Percentiles rank a stretch among this genome's conserved stretches.
phyloP scores from a whole-genome alignment of 2,113 vertebrate species.

The Tupaia chinensis region DNA sequence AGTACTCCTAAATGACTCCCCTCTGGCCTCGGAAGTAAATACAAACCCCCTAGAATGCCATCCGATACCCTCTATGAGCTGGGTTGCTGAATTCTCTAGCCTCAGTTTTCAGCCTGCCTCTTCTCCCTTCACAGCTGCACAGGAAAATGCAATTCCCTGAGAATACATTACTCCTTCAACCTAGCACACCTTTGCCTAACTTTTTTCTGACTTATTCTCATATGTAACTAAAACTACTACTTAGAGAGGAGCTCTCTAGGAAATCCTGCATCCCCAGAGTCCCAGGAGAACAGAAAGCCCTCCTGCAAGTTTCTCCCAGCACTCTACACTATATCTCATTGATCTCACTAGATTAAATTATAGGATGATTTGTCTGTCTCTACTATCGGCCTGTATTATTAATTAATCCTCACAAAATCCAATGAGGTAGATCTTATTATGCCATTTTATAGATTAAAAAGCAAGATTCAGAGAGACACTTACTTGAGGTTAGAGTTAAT shows the following conservation, averaged over 20 bases:
- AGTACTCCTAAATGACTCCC: not conserved
- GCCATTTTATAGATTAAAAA: constrained; percentile 25
- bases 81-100: not conserved
- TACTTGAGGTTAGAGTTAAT: not conserved
- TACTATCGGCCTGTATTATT: not conserved
- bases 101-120: not conserved
- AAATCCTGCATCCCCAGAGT: not conserved
- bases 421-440: not conserved
- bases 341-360: not conserved
- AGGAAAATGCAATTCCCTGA: not conserved
- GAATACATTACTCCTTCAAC: not conserved
- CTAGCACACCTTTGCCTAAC: not conserved
- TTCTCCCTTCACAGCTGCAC: not conserved
- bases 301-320: not conserved
- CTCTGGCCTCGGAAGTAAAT: constrained; percentile 29
- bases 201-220: not conserved
- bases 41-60: not conserved
- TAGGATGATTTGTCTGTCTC: not conserved
- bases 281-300: not conserved
- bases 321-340: not conserved
- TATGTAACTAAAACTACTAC: not conserved
- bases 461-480: not conserved
- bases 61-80: not conserved
- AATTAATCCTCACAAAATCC: not conserved
- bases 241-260: not conserved